Base-by-base conservation (phyloP, 2,113 vertebrate species). In the Blennius ocellaris region DNA sequence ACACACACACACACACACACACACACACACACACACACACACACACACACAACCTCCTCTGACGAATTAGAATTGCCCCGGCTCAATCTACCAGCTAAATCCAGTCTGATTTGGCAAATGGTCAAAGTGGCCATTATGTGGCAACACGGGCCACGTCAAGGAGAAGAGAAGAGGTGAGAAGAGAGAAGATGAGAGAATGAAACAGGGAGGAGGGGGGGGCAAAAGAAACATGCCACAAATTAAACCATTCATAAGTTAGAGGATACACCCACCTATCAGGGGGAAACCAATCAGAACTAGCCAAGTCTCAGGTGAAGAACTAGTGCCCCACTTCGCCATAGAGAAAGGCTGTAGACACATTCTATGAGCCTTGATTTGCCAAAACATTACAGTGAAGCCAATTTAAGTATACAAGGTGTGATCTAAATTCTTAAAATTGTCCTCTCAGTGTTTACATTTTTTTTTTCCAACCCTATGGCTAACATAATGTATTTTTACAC, bases 111-210 rank as follows among this genome's bases (percentile, higher is more conserved):
- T 95, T 95, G 93, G 93, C 93, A 93, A 90, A 94, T 89, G 93
- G 87, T 92, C 92, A 92, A 94, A 95, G 92, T 92, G 94, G 89
- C 93, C 94, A 94, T 96, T 96, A 95, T 94, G 91, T 88, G 77
- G 40, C 92, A 90, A 93, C 90, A 94, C 94, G 94, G 92, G 78
- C 93, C 92, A 30, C 21, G 21, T 30, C 21, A 30, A 30, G 21
- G 93, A 94, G 95, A 94, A 92, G 90, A 89, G 89, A 90, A 92
- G 86, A 93, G 93, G 92, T 93, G 72, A 81, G 93, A 94, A 81
- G 93, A 94, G 92, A 93, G 52, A 41, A 70, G 77, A 78, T 64
- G 36, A 41, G 57, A 76, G 53, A 92, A 88, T 30, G 21, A 30
- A 30, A 30, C 21, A 11, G 45, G 41, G 70, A 85, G 72, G 74